These are phyloP conservation scores for Phlogophora meticulosa DNA, from an alignment of 2,888 invertebrate species.

Conservation along the genomic window DNA sequence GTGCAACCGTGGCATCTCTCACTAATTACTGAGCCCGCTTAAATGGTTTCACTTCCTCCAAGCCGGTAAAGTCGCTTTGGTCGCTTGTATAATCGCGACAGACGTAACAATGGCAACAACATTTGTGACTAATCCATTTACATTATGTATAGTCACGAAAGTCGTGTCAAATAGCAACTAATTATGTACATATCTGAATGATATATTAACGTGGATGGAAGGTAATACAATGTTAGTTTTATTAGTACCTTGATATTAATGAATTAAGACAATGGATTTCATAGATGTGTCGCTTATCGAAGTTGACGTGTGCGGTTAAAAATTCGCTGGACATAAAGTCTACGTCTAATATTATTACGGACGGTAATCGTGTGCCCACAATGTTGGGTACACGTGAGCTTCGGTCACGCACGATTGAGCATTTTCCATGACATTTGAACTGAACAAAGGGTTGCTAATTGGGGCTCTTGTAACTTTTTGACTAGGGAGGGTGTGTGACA, in stretches of 20 bases:
- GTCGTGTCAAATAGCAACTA: conserved; percentile 71
- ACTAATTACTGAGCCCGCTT: conserved; percentile 58
- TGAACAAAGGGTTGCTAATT: conserved; percentile 65
- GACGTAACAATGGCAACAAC: conserved; percentile 73
- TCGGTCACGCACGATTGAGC: conserved; percentile 66
- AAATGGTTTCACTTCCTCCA: conserved; percentile 62
- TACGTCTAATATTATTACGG: conserved; percentile 53
- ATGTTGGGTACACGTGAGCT: conserved; percentile 64
- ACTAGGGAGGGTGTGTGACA: conserved; percentile 54
- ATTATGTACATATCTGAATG: conserved; percentile 66
- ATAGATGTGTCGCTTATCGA: conserved; percentile 47
- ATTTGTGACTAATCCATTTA: conserved; percentile 76
- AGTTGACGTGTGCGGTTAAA: conserved; percentile 42
- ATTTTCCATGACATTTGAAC: conserved; percentile 64
- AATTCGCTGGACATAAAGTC: conserved; percentile 24
- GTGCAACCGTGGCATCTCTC: conserved; percentile 55
- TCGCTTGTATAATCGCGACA: conserved; percentile 68
- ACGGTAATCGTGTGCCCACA: conserved; percentile 53
- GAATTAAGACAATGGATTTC: conserved; percentile 49
- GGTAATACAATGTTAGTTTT: conserved; percentile 38
- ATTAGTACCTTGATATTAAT: conserved; percentile 49
- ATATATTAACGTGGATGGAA: conserved; percentile 52
- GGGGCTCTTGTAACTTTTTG: conserved; percentile 62
- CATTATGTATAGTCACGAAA: conserved; percentile 75
- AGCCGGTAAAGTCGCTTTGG: conserved; percentile 45